Evolutionary conservation across 1,140 invertebrate species (phyloP).

Genomic region (Drosophila parvula): DNA sequence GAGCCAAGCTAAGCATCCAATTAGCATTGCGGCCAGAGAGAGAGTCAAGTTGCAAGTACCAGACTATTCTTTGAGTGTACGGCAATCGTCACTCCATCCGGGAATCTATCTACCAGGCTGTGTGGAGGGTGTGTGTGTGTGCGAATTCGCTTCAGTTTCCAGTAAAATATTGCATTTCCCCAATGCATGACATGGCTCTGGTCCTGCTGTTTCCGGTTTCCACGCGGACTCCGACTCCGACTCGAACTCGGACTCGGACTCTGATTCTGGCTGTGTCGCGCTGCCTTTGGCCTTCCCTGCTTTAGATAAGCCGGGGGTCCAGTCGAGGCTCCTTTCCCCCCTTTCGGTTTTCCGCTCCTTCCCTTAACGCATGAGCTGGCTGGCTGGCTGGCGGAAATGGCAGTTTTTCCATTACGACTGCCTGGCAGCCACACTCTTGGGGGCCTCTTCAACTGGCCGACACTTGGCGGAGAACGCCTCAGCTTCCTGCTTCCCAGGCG

Average conservation of each 20-base stretch:
- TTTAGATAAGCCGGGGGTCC: conserved; percentile 38
- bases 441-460: conserved; percentile 47
- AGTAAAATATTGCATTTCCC: conserved; percentile 79
- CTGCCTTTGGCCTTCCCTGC: conserved; percentile 8
- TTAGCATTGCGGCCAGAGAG: neutral
- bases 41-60: neutral
- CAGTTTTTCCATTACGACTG: conserved; percentile 75
- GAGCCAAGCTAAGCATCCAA: neutral
- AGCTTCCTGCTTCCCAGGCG: neutral
- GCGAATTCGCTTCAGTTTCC: conserved; percentile 63
- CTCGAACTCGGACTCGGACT: neutral
- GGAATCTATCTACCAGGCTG: conserved; percentile 40
- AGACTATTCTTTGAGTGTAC: conserved; percentile 26
- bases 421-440: conserved; percentile 45
- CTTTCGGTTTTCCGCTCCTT: neutral
- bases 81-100: conserved; percentile 38
- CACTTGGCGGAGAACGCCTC: conserved; percentile 10
- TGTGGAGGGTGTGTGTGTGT: conserved; percentile 39
- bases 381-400: conserved; percentile 70
- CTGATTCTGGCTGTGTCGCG: conserved; percentile 1
- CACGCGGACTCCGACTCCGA: neutral
- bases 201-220: conserved; percentile 19
- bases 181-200: conserved; percentile 56
- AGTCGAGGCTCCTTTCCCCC: neutral
- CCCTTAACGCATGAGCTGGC: conserved; percentile 60